These are phyloP conservation scores for Ceratina calcarata DNA, from an alignment of 1,140 invertebrate species.

Conservation along the genomic window DNA sequence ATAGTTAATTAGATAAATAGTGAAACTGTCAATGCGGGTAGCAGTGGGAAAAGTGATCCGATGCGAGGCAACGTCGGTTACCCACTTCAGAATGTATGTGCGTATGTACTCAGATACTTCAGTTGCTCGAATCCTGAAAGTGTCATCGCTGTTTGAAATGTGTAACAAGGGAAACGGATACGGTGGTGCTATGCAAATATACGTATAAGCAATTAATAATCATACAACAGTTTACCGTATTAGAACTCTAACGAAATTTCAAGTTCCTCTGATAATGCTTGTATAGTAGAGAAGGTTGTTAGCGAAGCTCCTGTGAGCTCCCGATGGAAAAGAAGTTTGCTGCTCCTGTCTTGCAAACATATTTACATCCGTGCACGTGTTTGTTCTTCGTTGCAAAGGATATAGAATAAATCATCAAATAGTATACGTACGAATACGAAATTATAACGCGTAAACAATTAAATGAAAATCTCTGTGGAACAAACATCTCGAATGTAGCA, in stretches of 20 bases:
- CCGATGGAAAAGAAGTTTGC: too few relatives aligned
- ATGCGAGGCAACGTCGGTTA: slow-evolving; percentile 11
- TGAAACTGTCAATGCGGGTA: slow-evolving; percentile 20
- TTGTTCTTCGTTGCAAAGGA: too few relatives aligned
- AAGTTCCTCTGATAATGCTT: neutral
- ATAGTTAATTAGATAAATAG: slow-evolving; percentile 23
- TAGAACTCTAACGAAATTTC: neutral
- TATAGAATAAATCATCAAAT: too few relatives aligned
- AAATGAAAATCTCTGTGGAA: too few relatives aligned
- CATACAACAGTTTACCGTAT: neutral
- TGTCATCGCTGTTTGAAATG: slow-evolving; percentile 14
- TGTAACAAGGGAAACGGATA: slow-evolving; percentile 10
- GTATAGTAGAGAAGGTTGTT: neutral
- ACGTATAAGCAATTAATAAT: neutral
- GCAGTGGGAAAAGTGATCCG: slow-evolving; percentile 29
- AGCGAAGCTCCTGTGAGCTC: too few relatives aligned
- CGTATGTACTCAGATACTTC: neutral
- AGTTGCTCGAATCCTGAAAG: neutral
- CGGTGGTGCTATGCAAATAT: neutral
- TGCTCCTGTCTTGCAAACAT: too few relatives aligned
- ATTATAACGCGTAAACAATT: too few relatives aligned
- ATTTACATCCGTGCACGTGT: too few relatives aligned
- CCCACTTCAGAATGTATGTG: neutral
- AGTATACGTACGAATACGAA: too few relatives aligned
- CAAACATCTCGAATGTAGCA: too few relatives aligned